Conservation (phyloP, 2,113 vertebrate genomes). For the Tenebrosternarchus preto region DNA sequence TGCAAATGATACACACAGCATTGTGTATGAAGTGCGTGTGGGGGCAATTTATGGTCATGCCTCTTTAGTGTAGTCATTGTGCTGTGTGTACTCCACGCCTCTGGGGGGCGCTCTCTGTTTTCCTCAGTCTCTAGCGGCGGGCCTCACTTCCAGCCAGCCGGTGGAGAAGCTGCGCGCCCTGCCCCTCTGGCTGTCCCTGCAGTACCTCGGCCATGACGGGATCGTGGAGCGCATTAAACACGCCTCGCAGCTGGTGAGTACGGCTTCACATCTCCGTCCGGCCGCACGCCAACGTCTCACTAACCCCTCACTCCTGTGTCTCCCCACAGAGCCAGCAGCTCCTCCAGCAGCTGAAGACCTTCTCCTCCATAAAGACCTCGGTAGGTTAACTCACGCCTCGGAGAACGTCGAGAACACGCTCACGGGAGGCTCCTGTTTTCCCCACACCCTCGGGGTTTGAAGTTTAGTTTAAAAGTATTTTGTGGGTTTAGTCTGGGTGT, state of each 20-base stretch:
- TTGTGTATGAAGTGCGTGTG: too few relatives aligned
- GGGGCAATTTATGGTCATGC: too few relatives aligned
- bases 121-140: slow-evolving; percentile 87
- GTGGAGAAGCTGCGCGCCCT: slow-evolving; percentile 90
- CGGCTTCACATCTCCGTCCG: too few relatives aligned
- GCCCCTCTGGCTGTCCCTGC: slow-evolving; percentile 93
- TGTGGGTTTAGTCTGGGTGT: too few relatives aligned
- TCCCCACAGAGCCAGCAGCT: slow-evolving; percentile 86
- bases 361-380: slow-evolving; percentile 86
- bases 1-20: too few relatives aligned
- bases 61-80: too few relatives aligned
- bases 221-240: slow-evolving; percentile 89
- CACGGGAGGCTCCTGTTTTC: background rate
- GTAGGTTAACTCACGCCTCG: slow-evolving; percentile 70
- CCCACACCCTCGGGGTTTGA: background rate
- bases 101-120: slow-evolving; percentile 27
- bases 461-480: slow-evolving; percentile 1
- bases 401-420: background rate
- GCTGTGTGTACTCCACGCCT: background rate
- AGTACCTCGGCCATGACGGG: slow-evolving; percentile 89
- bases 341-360: slow-evolving; percentile 84
- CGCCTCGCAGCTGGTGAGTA: slow-evolving; percentile 83
- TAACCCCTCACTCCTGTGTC: background rate
- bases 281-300: too few relatives aligned
- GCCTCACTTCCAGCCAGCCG: slow-evolving; percentile 88